Evolutionary conservation across 2,797 vertebrate genomes (phyloP).

Genomic region (Arctocebus calabarensis): DNA sequence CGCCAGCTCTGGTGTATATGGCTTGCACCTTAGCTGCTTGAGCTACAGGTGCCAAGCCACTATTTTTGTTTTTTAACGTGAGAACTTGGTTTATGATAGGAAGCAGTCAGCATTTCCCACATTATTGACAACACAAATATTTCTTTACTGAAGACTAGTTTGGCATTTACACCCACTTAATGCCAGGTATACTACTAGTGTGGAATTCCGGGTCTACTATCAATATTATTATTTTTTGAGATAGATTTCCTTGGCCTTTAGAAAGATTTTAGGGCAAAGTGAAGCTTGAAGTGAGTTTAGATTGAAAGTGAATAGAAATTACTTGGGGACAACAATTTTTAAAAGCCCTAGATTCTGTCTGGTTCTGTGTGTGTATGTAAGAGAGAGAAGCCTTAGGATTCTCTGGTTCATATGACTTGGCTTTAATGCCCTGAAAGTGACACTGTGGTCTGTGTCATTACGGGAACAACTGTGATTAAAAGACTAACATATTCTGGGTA

Average conservation of each 20-base stretch:
- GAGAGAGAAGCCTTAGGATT: not conserved
- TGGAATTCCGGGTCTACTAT: not conserved
- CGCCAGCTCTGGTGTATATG: too few species aligned
- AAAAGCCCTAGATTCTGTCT: not conserved
- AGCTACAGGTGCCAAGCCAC: too few species aligned
- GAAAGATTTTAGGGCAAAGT: not conserved
- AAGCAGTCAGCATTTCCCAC: not conserved
- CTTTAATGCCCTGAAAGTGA: not conserved
- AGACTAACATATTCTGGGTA: not conserved
- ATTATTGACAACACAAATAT: not conserved
- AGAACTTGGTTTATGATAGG: not conserved
- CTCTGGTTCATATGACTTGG: not conserved
- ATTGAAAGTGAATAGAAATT: not conserved
- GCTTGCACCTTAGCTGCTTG: too few species aligned
- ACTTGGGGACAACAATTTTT: not conserved
- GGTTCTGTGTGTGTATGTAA: not conserved
- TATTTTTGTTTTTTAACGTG: not conserved
- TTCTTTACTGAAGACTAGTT: not conserved
- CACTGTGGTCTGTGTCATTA: not conserved
- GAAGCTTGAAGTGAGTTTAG: constrained; percentile 11
- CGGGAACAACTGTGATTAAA: not conserved
- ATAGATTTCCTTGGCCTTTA: not conserved
- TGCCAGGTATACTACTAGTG: not conserved
- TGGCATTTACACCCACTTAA: not conserved
- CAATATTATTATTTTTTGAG: not conserved